These are phyloP conservation scores for Sebastes steindachneri DNA, from an alignment of 2,797 vertebrate species.

Conservation along the genomic window DNA sequence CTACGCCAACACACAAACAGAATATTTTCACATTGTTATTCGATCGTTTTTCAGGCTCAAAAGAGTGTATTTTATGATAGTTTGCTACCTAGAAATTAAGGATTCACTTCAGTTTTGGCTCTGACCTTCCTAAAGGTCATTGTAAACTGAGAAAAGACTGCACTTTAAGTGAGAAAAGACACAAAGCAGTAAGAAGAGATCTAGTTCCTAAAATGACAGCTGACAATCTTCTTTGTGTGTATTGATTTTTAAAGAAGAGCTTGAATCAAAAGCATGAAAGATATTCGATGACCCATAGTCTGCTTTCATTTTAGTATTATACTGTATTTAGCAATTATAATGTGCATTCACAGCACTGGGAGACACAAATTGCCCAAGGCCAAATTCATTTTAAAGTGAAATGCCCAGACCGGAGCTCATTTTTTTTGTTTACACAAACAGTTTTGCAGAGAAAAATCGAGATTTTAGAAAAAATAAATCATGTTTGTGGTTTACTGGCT, in stretches of 20 bases:
- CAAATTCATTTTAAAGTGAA: constrained; percentile 33
- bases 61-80: constrained; percentile 22
- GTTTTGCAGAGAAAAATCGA: background rate
- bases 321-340: constrained; percentile 20
- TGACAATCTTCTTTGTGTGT: background rate
- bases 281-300: background rate
- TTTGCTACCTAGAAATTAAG: constrained; percentile 22
- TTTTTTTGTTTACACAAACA: constrained; percentile 18
- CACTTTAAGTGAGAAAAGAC: constrained; percentile 16
- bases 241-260: background rate
- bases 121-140: constrained; percentile 56
- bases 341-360: constrained; percentile 28
- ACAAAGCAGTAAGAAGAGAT: constrained; percentile 8
- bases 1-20: background rate
- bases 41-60: background rate
- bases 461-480: background rate
- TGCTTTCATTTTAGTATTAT: constrained; percentile 19
- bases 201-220: background rate
- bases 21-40: constrained; percentile 17
- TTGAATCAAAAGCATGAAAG: background rate
- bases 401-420: background rate
- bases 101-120: constrained; percentile 41
- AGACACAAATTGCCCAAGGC: constrained; percentile 25
- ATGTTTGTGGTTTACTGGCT: background rate
- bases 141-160: constrained; percentile 29